Percentiles rank a stretch among this genome's conserved stretches.
Conservation (phyloP, 1,140 invertebrate species). For the Apis florea region DNA sequence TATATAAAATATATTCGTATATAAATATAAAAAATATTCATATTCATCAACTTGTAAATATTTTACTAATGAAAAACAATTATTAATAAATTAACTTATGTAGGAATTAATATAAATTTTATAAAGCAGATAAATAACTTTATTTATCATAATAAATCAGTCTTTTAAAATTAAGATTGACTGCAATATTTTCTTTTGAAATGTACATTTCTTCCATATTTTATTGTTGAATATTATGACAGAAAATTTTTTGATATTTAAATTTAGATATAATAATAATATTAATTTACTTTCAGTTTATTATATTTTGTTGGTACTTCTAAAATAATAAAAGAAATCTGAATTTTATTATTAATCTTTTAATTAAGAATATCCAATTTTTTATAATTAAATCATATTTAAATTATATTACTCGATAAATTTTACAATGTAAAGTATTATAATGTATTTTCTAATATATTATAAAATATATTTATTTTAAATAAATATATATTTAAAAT, state of each 20-base stretch:
- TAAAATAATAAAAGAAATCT: background rate
- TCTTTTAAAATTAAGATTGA: background rate
- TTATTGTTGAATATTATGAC: background rate
- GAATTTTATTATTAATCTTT: background rate
- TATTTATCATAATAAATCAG: background rate
- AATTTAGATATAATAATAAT: too few species aligned
- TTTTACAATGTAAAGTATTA: background rate
- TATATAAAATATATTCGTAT: too few species aligned
- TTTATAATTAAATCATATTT: background rate
- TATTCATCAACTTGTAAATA: background rate
- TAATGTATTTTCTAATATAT: background rate
- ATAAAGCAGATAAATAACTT: background rate
- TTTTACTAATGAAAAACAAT: conserved; percentile 24
- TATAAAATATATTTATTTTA: too few species aligned
- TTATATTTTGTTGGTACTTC: background rate
- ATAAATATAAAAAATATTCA: background rate
- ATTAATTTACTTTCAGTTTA: too few species aligned
- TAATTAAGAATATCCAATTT: background rate
- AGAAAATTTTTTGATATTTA: background rate
- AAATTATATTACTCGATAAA: background rate
- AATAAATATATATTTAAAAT: too few species aligned
- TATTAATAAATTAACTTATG: conserved; percentile 8
- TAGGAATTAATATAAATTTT: background rate
- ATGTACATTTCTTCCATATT: background rate
- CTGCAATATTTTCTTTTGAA: background rate